Evolutionary conservation across 2,113 vertebrate genomes (phyloP).

Genomic region (Oryzias celebensis): DNA sequence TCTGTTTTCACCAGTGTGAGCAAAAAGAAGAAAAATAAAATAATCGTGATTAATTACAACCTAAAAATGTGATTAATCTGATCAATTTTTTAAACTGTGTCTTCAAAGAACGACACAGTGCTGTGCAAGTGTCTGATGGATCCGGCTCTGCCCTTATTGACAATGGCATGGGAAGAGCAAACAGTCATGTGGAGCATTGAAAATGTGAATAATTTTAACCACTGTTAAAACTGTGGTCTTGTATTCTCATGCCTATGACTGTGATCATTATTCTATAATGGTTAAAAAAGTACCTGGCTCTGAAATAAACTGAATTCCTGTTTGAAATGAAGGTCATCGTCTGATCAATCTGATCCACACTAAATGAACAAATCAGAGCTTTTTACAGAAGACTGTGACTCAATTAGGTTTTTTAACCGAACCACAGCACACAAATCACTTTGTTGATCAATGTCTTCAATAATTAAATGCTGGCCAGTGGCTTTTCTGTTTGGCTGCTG

Average conservation of each 20-base stretch:
- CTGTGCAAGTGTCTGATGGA: conserved; percentile 38
- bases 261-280: conserved; percentile 14
- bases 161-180: conserved; percentile 21
- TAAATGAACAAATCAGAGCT: conserved; percentile 68
- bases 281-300: conserved; percentile 25
- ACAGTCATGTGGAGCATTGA: conserved; percentile 9
- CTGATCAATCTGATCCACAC: conserved; percentile 39
- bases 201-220: conserved; percentile 32
- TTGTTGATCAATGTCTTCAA: conserved; percentile 80
- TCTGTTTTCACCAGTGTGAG: too few relatives aligned
- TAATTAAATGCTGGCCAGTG: conserved; percentile 82
- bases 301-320: conserved; percentile 26
- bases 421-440: conserved; percentile 78
- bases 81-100: too few relatives aligned
- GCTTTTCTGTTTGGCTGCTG: conserved; percentile 79
- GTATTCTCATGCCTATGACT: not conserved
- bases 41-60: too few relatives aligned
- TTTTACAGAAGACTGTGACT: conserved; percentile 54
- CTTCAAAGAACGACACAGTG: conserved; percentile 6
- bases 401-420: conserved; percentile 75
- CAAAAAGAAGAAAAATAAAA: too few relatives aligned
- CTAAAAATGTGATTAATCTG: too few relatives aligned
- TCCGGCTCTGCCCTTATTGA: conserved; percentile 41
- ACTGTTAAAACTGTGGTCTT: conserved; percentile 11
- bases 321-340: conserved; percentile 20